Conservation (phyloP, 2,797 vertebrate genomes). For the Poliocrania exsul region DNA sequence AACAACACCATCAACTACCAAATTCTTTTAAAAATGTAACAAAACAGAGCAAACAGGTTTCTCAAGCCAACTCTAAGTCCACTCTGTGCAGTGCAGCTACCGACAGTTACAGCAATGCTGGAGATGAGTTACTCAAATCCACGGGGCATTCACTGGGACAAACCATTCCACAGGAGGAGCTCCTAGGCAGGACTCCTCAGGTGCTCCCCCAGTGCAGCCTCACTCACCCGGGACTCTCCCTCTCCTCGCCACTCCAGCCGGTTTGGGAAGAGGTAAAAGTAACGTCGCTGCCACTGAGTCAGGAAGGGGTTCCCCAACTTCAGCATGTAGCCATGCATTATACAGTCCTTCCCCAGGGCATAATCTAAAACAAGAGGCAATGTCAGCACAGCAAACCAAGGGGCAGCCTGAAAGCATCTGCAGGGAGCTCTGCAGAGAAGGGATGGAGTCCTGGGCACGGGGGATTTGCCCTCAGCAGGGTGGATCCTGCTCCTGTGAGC, state of each 20-base stretch:
- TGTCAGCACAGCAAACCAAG: accelerated
- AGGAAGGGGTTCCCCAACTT: slow-evolving; percentile 96
- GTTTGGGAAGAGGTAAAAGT: slow-evolving; percentile 99
- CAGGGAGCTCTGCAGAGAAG: accelerated
- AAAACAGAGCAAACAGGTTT: neutral
- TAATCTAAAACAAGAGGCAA: slow-evolving; percentile 82
- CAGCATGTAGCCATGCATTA: slow-evolving; percentile 96
- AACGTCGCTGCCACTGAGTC: slow-evolving; percentile 96
- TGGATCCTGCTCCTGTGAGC: neutral
- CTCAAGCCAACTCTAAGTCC: neutral
- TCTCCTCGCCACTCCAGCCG: slow-evolving; percentile 97
- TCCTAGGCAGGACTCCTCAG: accelerated
- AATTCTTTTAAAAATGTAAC: neutral
- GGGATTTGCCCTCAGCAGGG: neutral
- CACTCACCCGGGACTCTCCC: slow-evolving; percentile 93
- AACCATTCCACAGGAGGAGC: neutral
- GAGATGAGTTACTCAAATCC: neutral
- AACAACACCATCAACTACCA: slow-evolving; percentile 44
- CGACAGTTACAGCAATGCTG: neutral
- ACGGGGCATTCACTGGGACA: neutral
- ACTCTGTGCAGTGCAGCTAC: neutral
- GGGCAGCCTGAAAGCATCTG: neutral
- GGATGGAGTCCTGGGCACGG: accelerated
- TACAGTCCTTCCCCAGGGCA: slow-evolving; percentile 94
- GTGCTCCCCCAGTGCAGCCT: neutral